Evolutionary conservation across 2,113 vertebrate species (phyloP).

Genomic region (Speoplatyrhinus poulsoni): DNA sequence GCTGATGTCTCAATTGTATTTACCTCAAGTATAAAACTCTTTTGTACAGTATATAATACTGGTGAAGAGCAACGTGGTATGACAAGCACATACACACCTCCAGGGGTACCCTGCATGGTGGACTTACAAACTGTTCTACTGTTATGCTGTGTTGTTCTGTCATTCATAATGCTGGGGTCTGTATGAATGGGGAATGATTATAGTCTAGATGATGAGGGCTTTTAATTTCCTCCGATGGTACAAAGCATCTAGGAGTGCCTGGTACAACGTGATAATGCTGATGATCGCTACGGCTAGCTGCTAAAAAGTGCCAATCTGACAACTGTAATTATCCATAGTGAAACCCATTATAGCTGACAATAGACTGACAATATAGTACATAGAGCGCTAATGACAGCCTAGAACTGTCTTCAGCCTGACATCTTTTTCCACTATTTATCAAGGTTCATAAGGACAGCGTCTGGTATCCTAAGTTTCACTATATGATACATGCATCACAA

Average conservation of each 20-base stretch:
- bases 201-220: conserved; percentile 16
- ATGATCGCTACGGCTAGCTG: conserved; percentile 10
- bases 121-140: background rate
- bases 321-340: conserved; percentile 21
- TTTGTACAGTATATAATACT: conserved; percentile 61
- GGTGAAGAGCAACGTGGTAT: conserved; percentile 20
- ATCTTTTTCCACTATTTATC: no score
- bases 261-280: background rate
- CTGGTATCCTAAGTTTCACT: background rate
- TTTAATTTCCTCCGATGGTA: conserved; percentile 22
- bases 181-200: conserved; percentile 43
- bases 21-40: conserved; percentile 31
- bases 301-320: conserved; percentile 30
- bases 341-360: conserved; percentile 44
- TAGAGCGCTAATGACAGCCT: conserved; percentile 1
- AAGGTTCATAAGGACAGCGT: background rate
- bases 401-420: conserved; percentile 1
- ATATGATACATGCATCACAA: background rate
- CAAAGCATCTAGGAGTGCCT: background rate
- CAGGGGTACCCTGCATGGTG: background rate
- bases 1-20: conserved; percentile 16
- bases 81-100: conserved; percentile 14
- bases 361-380: conserved; percentile 14
- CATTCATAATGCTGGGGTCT: conserved; percentile 27
- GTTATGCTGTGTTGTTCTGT: conserved; percentile 16